phyloP scores from a whole-genome alignment of 1,140 invertebrate species.

The Trichogramma pretiosum region DNA sequence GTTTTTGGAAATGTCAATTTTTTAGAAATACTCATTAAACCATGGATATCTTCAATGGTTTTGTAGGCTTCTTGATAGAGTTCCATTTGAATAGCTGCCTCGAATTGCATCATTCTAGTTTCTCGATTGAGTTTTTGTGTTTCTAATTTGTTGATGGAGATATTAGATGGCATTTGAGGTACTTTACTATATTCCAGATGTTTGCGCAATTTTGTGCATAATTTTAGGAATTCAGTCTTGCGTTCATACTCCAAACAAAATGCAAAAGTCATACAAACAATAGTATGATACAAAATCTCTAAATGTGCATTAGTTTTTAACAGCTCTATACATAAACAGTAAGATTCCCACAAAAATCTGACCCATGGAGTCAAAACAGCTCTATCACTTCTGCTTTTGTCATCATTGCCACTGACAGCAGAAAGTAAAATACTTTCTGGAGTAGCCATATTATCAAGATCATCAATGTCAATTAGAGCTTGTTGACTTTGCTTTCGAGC shows the following conservation, averaged over 20 bases:
- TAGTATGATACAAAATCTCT: slow-evolving; percentile 91
- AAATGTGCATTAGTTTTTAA: slow-evolving; percentile 89
- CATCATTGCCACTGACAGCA: slow-evolving; percentile 94
- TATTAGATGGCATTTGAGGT: slow-evolving; percentile 61
- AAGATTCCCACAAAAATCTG: slow-evolving; percentile 99
- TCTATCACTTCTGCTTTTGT: slow-evolving; percentile 91
- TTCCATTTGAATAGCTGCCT: slow-evolving; percentile 96
- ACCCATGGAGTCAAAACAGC: no score
- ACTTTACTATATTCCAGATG: slow-evolving; percentile 89
- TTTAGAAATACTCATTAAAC: slow-evolving; percentile 93
- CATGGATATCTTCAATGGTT: no score
- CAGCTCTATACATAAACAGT: slow-evolving; percentile 95
- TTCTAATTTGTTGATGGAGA: slow-evolving; percentile 88
- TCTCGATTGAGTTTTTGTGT: slow-evolving; percentile 96
- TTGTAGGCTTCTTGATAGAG: slow-evolving; percentile 94
- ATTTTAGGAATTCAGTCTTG: slow-evolving; percentile 96
- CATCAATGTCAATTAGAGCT: slow-evolving; percentile 88
- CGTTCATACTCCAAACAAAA: slow-evolving; percentile 96
- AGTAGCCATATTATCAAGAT: slow-evolving; percentile 92
- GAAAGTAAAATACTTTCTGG: slow-evolving; percentile 86
- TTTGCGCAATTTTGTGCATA: slow-evolving; percentile 92
- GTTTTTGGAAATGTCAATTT: slow-evolving; percentile 92
- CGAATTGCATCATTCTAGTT: slow-evolving; percentile 85
- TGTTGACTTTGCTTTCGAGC: slow-evolving; percentile 90
- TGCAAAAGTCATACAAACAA: slow-evolving; percentile 93